Evolutionary conservation across 2,113 vertebrate genomes (phyloP), one percentile per base, ranked within the genome.

Genomic region (Baryphthengus martii): DNA sequence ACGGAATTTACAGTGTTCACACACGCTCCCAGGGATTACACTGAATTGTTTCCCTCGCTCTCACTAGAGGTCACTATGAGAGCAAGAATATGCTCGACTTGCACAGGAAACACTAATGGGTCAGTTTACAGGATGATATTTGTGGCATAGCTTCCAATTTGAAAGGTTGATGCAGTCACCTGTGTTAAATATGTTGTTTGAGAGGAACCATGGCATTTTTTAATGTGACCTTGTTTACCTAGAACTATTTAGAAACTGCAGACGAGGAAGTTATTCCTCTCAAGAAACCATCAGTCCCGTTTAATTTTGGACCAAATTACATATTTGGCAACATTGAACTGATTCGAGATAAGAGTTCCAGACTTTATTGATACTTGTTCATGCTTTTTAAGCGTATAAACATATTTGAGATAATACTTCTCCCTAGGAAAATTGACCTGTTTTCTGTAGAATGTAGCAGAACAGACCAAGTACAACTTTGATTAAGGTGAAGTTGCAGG

Each of bases 1-100:
- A 18, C 39, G 4, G 17, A 29, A 4, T 13, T 67, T 3, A 4
- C 2, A 1, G 12, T 13, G 12, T 17, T 49, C n/a, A n/a, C n/a
- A n/a, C n/a, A n/a, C n/a, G n/a, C n/a, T n/a, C n/a, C n/a, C n/a
- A n/a, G 16, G 66, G 37, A 50, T 24, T 6, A 33, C 44, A 18
- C 39, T 5, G 17, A 29, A 4, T 13, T 67, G 20, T 76, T 52
- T 18, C 24, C 6, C 49, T 59, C 56, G 7, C 25, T 75, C 71
- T 65, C 95, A 66, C 95, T 95, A 96, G 96, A 96, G 88, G 92
- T 95, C 96, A 90, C 94, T 97, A 56, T 61, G 25, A 92, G 62
- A 92, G 78, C 89, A 94, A 84, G 56, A 75, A 77, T 65, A 19
- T 31, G 25, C 28, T 47, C 26, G 2, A 39, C 25, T 72, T 73